phyloP scores from a whole-genome alignment of 2,888 invertebrate genomes.

The Harpagoxenus sublaevis region DNA sequence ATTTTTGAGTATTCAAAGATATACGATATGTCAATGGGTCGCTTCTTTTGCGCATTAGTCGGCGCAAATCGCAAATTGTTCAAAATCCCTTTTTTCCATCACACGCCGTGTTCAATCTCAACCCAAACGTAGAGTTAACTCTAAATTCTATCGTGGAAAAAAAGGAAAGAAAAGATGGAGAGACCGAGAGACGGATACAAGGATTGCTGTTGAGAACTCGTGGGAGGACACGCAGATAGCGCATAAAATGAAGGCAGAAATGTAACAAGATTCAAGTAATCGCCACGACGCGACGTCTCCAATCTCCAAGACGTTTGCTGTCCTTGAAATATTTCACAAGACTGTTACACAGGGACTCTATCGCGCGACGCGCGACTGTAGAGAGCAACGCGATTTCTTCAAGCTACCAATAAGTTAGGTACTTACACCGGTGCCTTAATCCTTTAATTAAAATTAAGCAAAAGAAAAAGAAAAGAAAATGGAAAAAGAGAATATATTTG shows the following conservation, averaged over 20 bases:
- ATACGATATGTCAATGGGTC: conserved; percentile 8
- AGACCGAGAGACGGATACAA: neutral
- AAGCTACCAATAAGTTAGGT: conserved; percentile 70
- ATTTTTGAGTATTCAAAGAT: conserved; percentile 13
- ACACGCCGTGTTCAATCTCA: conserved; percentile 23
- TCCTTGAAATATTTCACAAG: conserved; percentile 60
- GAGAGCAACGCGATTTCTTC: conserved; percentile 67
- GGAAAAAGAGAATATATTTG: conserved; percentile 64
- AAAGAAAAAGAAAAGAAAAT: conserved; percentile 11
- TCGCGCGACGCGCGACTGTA: conserved; percentile 63
- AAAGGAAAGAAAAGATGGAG: conserved; percentile 33
- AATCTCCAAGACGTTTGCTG: conserved; percentile 10
- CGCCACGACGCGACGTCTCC: no score
- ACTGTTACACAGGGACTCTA: conserved; percentile 62
- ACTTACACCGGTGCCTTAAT: conserved; percentile 77
- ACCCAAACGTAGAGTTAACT: conserved; percentile 31
- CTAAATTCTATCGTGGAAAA: neutral
- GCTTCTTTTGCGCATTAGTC: conserved; percentile 47
- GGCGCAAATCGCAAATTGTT: conserved; percentile 57
- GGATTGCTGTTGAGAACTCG: conserved; percentile 43
- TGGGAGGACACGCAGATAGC: neutral
- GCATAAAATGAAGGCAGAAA: neutral
- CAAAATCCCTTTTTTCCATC: conserved; percentile 29
- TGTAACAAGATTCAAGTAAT: conserved; percentile 8
- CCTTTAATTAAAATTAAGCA: conserved; percentile 60